Percentiles rank a stretch among this genome's conserved stretches.
phyloP scores from a whole-genome alignment of 2,888 invertebrate genomes.

The Nephrotoma flavescens region DNA sequence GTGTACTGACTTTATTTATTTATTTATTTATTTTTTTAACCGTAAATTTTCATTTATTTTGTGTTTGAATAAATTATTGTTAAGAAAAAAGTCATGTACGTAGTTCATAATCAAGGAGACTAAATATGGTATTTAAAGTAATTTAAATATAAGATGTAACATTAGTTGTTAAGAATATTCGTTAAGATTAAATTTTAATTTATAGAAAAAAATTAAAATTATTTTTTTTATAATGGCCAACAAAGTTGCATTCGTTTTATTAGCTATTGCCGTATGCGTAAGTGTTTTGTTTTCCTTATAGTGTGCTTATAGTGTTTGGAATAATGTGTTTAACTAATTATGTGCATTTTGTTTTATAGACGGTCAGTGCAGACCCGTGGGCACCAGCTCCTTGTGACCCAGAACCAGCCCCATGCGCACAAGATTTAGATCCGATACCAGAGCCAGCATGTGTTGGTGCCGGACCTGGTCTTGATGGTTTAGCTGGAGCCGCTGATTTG shows the following conservation, averaged over 20 bases:
- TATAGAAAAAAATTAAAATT: background rate
- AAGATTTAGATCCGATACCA: background rate
- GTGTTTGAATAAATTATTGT: background rate
- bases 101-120: background rate
- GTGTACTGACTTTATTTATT: background rate
- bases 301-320: background rate
- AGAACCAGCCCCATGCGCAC: background rate
- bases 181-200: background rate
- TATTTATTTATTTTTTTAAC: background rate
- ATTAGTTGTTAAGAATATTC: background rate
- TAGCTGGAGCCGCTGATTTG: background rate
- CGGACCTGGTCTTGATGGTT: background rate
- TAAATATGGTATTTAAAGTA: background rate
- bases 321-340: background rate
- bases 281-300: background rate
- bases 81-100: background rate
- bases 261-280: background rate
- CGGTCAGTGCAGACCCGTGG: background rate
- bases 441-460: background rate
- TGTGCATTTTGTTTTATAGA: background rate
- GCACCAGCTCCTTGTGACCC: background rate
- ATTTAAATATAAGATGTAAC: background rate
- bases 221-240: background rate
- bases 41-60: background rate
- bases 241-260: background rate